Evolutionary conservation across 2,113 vertebrate species (phyloP).

Genomic region (Accipiter virgatus): DNA sequence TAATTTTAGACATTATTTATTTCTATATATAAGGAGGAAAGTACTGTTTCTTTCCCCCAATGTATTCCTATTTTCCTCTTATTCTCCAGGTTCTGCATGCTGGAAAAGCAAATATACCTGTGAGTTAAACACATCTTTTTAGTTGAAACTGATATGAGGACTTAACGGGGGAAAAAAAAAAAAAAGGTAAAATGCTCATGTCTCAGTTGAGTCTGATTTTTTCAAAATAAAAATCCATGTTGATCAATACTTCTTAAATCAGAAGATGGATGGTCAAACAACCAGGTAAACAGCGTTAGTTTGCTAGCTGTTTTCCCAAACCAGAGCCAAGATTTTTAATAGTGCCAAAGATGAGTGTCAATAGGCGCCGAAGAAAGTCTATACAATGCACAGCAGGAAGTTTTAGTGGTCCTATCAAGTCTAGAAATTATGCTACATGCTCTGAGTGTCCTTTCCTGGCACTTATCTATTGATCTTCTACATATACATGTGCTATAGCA

Average conservation of each 20-base stretch:
- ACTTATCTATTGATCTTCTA: neutral
- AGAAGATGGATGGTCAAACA: neutral
- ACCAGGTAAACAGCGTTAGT: neutral
- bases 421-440: neutral
- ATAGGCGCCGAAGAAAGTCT: neutral
- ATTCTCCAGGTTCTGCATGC: neutral
- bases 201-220: neutral
- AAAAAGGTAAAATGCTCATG: neutral
- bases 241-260: neutral
- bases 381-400: neutral
- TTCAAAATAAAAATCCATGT: neutral
- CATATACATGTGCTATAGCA: neutral
- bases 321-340: neutral
- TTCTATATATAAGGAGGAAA: neutral
- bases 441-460: neutral
- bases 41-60: constrained; percentile 31
- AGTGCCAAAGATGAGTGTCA: neutral
- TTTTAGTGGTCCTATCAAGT: neutral
- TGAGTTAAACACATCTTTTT: neutral
- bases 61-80: neutral
- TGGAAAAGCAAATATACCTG: constrained; percentile 5
- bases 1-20: constrained; percentile 29
- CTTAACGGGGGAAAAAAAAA: neutral
- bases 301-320: neutral
- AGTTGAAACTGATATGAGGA: neutral